Evolutionary conservation across 2,888 invertebrate genomes (phyloP), one percentile per base, ranked within the genome.

Genomic region (Parascotia fuliginaria): DNA sequence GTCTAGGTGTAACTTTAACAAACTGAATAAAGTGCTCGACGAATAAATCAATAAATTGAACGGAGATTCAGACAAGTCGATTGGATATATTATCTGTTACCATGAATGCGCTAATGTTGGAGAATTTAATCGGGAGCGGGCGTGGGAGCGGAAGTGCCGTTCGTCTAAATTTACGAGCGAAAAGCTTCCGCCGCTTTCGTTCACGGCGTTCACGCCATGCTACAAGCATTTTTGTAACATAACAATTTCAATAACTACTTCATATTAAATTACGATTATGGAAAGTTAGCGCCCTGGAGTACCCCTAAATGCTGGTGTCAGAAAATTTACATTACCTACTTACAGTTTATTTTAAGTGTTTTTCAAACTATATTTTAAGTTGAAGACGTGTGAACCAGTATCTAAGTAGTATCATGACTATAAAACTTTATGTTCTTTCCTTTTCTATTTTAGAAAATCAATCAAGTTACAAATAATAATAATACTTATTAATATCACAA

Each of bases 71-170:
- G 64, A 42, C 36, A 32, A 31, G 33, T 27, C 34, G 46, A 81
- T 80, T 77, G 80, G 81, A 81, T 78, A 76, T 72, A 81, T 81
- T 82, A 81, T 81, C 79, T 72, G 79, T 75, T 78, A 72, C 74
- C 75, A 74, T 79, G 79, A 82, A 79, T 77, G 80, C 80, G 75
- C 79, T 84, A 83, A 85, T 83, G 79, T 80, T 63, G 73, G 75
- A 71, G 79, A 80, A 82, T 85, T 85, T 83, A 85, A 85, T 85
- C 84, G 75, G 62, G 61, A 56, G 63, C 67, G 70, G 70, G 72
- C 67, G 71, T 66, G 71, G 65, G 65, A 66, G 71, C 75, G 79
- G 82, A 75, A 79, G 72, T 70, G 73, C 65, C 67, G 71, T 70
- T 79, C 73, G 60, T 73, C 64, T 75, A 76, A 75, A 83, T 84